Conservation (phyloP, 2,113 vertebrate genomes). For the Oncorhynchus keta region DNA sequence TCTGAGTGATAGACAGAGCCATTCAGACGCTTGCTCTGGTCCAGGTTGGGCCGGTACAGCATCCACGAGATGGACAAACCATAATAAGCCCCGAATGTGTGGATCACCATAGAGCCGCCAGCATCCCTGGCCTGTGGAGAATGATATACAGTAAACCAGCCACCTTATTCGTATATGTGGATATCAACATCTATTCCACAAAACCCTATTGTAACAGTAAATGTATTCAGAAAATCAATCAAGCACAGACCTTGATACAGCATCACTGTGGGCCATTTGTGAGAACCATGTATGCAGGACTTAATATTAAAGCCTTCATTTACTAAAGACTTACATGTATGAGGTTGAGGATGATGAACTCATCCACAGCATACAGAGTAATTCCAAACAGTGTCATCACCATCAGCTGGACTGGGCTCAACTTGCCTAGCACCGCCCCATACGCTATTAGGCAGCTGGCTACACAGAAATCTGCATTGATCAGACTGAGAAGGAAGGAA, state of each 20-base stretch:
- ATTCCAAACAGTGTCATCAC: conserved; percentile 92
- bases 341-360: conserved; percentile 84
- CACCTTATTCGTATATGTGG: neutral
- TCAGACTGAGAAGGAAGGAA: conserved; percentile 75
- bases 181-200: neutral
- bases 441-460: conserved; percentile 91
- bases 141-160: neutral
- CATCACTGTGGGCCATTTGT: neutral
- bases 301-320: no score
- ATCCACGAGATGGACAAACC: conserved; percentile 88
- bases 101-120: conserved; percentile 97
- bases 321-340: conserved; percentile 80
- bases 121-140: conserved; percentile 85
- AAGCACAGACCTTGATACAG: neutral
- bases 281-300: neutral
- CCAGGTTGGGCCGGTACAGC: conserved; percentile 86
- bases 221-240: neutral
- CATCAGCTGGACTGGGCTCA: conserved; percentile 91
- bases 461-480: conserved; percentile 96
- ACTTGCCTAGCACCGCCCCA: conserved; percentile 90
- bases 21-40: conserved; percentile 73
- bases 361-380: conserved; percentile 88
- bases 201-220: neutral
- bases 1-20: conserved; percentile 87
- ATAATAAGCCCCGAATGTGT: conserved; percentile 93